A percentile compares a stretch with the other conserved stretches of the same genome.
Conservation (phyloP, 2,113 vertebrate species). For the Phalacrocorax brasilianus region DNA sequence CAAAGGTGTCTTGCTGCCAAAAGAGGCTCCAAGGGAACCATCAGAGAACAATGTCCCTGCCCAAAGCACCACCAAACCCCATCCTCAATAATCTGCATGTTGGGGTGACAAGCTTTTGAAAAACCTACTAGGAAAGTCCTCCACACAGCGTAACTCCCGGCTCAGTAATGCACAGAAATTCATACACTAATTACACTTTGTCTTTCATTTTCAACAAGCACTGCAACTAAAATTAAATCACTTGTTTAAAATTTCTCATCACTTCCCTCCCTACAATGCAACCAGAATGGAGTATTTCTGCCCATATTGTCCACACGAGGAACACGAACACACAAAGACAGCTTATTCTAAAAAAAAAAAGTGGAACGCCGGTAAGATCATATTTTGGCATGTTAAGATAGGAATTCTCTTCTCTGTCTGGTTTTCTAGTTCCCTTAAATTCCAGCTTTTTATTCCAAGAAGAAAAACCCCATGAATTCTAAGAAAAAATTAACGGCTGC, state of each 20-base stretch:
- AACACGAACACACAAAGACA: not conserved
- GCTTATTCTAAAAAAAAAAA: not conserved
- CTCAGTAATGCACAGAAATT: not conserved
- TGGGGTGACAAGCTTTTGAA: not conserved
- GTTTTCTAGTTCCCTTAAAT: not conserved
- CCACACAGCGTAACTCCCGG: not conserved
- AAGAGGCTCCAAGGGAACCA: not conserved
- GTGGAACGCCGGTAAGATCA: not conserved
- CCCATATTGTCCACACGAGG: not conserved
- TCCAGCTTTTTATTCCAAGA: not conserved
- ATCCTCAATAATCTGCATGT: not conserved
- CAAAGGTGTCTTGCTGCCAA: not conserved
- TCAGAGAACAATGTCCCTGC: not conserved
- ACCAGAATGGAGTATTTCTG: not conserved
- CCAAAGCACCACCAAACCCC: not conserved
- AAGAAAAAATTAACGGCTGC: not conserved
- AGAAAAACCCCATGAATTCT: not conserved
- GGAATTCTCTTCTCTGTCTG: not conserved
- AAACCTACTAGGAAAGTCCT: not conserved
- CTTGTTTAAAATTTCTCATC: not conserved
- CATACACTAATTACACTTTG: not conserved
- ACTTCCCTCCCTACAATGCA: not conserved
- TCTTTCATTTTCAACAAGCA: not conserved
- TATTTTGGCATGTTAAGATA: not conserved
- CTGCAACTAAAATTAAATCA: not conserved